These are phyloP conservation scores for Cygnus atratus DNA, from an alignment of 2,113 vertebrate species.

Conservation along the genomic window DNA sequence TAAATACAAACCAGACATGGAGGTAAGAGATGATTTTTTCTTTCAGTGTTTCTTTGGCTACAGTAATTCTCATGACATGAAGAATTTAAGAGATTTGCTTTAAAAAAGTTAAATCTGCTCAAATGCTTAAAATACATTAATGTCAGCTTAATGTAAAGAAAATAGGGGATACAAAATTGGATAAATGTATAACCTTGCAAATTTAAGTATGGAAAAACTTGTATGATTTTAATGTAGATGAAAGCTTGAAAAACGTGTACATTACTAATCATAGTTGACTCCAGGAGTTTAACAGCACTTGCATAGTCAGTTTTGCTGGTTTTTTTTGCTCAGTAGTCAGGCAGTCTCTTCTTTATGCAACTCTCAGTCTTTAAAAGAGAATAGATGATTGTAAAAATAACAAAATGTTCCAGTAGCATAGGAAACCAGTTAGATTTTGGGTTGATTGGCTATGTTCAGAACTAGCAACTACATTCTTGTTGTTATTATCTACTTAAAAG, in stretches of 20 bases:
- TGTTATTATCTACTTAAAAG: not conserved
- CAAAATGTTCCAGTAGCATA: not conserved
- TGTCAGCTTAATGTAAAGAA: not conserved
- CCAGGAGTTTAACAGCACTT: not conserved
- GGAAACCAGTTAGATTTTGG: not conserved
- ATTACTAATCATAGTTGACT: not conserved
- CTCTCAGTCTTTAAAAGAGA: not conserved
- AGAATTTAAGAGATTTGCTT: not conserved
- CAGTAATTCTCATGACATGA: not conserved
- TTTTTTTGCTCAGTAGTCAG: not conserved
- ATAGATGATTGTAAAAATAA: not conserved
- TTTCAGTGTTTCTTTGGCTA: not conserved
- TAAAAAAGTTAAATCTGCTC: not conserved
- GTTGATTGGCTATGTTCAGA: not conserved
- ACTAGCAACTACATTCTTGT: not conserved
- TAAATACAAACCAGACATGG: slow-evolving; percentile 91
- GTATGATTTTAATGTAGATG: not conserved
- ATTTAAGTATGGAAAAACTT: not conserved
- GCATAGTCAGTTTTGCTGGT: not conserved
- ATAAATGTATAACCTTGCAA: not conserved
- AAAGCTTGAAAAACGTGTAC: not conserved
- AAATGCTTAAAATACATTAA: not conserved
- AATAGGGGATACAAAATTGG: not conserved
- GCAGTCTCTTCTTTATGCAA: not conserved
- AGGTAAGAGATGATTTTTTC: slow-evolving; percentile 74